Base-by-base conservation (phyloP, 2,888 invertebrate species). In the Fissipunctia ypsillon region DNA sequence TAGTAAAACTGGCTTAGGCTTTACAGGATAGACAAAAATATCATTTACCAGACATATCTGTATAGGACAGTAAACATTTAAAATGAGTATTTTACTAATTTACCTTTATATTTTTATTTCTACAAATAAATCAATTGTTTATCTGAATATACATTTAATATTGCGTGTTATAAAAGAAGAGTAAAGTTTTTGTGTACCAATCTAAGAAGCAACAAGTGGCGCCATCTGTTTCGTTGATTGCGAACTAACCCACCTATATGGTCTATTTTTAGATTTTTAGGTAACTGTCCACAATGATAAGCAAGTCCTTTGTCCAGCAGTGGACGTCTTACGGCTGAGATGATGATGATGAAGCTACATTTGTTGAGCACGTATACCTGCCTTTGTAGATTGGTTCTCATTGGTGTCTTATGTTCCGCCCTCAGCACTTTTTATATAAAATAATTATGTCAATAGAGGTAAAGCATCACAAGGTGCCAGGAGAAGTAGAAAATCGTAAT, bases 251-350 rank as follows among this genome's bases (percentile, higher is more conserved):
- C 6, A 65, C 19, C 0, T 60, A 22, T 0, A 19, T 25, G 1
- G 12, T 28, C 25, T 79, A 80, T 69, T 59, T 54, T 66, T 69
- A 66, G 69, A 41, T 57, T 65, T 56, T 3, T 50, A 64, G 28
- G 56, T 35, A 31, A 45, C 35, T 54, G 60, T 52, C n/a, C 41
- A 75, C 38, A 66, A 63, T 28, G 2, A 3, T 16, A 64, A 64
- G 16, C n/a, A n/a, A n/a, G n/a, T 35, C 22, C 5, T 45, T 67
- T 60, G 60, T 75, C 52, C 75, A 75, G 25, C 31, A 2, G 67
- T 38, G 45, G 67, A 41, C 45, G 10, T 1, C 35, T 25, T 68
- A 10, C 65, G 22, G 10, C 16, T 38, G 6, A 65, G 3, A 38
- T 4, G 19, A 61, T n/a, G 25, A 64, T 38, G 35, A 22, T 67